Percentiles rank a stretch among this genome's conserved stretches.
Conservation (phyloP, 2,797 vertebrate species). For the Myotis myotis region DNA sequence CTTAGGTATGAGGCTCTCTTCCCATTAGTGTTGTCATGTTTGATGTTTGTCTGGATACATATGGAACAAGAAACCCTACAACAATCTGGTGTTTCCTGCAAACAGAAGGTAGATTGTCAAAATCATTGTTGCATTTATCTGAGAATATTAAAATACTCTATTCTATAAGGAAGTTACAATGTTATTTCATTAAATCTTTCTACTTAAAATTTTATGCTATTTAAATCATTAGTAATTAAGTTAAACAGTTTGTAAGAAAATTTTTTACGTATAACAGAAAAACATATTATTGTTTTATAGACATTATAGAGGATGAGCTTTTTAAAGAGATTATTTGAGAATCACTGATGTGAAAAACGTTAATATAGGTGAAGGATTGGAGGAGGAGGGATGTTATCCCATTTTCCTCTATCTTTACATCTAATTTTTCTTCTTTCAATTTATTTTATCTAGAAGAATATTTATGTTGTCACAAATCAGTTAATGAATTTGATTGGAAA, state of each 20-base stretch:
- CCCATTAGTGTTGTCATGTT: slow-evolving; percentile 90
- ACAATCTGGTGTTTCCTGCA: slow-evolving; percentile 78
- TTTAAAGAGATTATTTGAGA: slow-evolving; percentile 36
- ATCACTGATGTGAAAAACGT: neutral
- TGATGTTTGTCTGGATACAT: slow-evolving; percentile 90
- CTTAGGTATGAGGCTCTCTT: slow-evolving; percentile 96
- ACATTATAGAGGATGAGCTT: neutral
- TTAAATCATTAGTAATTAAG: neutral
- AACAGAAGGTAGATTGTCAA: slow-evolving; percentile 88
- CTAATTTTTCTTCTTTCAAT: neutral
- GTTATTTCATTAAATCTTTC: neutral
- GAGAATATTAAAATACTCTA: neutral
- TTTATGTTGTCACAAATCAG: neutral
- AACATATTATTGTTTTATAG: neutral
- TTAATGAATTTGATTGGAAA: neutral
- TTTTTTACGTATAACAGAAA: slow-evolving; percentile 25
- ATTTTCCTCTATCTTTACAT: neutral
- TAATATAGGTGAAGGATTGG: neutral
- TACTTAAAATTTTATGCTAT: neutral
- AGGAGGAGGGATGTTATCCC: neutral
- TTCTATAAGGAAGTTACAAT: neutral
- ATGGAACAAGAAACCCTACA: slow-evolving; percentile 83
- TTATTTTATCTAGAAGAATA: neutral
- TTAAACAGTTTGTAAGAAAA: slow-evolving; percentile 1
- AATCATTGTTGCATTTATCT: neutral